Conservation (phyloP, 2,113 vertebrate genomes). For the Nothocercus nigrocapillus region DNA sequence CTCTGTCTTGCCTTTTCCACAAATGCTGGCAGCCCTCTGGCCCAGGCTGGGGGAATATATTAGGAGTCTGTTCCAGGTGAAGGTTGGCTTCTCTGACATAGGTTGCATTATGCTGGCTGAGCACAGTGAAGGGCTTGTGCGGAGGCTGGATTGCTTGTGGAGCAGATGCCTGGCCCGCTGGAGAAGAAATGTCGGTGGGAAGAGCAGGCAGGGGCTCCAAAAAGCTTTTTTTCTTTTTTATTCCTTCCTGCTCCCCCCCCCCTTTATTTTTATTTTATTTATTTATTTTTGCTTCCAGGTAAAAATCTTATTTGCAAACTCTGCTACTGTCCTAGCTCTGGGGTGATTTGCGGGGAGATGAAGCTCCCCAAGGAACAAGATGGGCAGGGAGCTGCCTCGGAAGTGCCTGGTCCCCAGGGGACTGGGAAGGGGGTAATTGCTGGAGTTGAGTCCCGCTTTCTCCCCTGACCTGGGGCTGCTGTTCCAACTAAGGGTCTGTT, state of each 20-base stretch:
- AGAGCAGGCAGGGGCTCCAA: slow-evolving; percentile 22
- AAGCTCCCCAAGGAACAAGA: background rate
- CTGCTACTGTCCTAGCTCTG: background rate
- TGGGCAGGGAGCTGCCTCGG: no score
- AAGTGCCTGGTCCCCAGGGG: background rate
- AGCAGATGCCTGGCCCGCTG: background rate
- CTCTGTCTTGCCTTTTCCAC: background rate
- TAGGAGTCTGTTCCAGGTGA: slow-evolving; percentile 33
- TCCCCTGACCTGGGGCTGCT: no score
- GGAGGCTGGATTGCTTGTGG: slow-evolving; percentile 32
- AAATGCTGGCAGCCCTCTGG: background rate
- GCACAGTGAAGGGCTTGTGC: slow-evolving; percentile 62
- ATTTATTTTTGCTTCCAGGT: background rate
- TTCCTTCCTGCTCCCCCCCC: no score
- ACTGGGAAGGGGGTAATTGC: no score
- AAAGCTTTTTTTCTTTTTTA: background rate
- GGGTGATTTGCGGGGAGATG: background rate
- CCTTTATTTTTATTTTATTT: background rate
- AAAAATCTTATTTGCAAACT: background rate
- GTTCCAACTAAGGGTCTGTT: no score
- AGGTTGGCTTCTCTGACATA: slow-evolving; percentile 17
- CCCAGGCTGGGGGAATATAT: slow-evolving; percentile 1
- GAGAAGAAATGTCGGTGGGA: background rate
- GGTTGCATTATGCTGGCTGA: background rate
- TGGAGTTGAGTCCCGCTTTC: no score